Conservation (phyloP, 1,140 invertebrate genomes). For the Acromyrmex echinatior region DNA sequence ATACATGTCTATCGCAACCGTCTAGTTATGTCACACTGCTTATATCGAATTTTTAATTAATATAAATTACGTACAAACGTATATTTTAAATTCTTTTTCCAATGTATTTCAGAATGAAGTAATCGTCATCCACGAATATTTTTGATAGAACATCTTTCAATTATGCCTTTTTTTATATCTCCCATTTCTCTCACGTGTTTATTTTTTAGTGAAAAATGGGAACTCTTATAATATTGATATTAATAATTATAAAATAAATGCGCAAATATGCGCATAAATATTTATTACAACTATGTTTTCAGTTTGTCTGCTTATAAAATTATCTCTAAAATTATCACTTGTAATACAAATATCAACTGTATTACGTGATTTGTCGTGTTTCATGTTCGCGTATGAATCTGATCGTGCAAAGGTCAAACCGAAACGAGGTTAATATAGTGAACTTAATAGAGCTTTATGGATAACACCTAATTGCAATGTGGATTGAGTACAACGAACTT, state of each 20-base stretch:
- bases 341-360: not conserved
- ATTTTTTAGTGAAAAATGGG: not conserved
- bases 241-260: not conserved
- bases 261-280: not conserved
- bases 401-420: conserved; percentile 48
- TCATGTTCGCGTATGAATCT: conserved; percentile 34
- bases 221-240: not conserved
- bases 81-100: not conserved
- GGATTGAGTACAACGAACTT: conserved; percentile 40
- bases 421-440: conserved; percentile 33
- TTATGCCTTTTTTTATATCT: not conserved
- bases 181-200: not conserved
- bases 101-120: not conserved
- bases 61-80: not conserved
- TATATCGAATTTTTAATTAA: conserved; percentile 1
- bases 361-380: not conserved
- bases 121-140: not conserved
- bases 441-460: conserved; percentile 64
- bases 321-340: not conserved
- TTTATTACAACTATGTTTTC: not conserved
- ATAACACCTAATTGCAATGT: conserved; percentile 57
- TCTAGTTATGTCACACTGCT: not conserved
- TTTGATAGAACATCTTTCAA: not conserved
- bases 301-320: not conserved
- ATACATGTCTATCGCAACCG: not conserved